phyloP scores from a whole-genome alignment of 2,113 vertebrate species.

The Heterocephalus glaber region DNA sequence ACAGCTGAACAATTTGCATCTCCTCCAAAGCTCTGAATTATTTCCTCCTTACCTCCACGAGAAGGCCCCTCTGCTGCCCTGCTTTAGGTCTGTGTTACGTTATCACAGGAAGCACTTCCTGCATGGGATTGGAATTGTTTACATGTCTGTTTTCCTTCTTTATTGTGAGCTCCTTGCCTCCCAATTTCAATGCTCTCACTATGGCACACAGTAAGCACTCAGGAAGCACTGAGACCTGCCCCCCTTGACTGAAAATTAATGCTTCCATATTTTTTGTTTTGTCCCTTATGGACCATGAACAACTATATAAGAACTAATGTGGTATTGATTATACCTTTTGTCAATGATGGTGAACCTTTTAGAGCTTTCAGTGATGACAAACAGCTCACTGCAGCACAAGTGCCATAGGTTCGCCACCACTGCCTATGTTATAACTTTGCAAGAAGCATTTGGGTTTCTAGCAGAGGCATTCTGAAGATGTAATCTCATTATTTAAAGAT shows the following conservation, averaged over 20 bases:
- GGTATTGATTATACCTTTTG: neutral
- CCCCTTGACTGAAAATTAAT: neutral
- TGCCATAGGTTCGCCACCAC: neutral
- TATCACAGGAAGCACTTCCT: neutral
- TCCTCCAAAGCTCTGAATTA: neutral
- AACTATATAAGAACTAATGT: neutral
- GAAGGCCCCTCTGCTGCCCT: neutral
- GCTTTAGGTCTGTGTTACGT: slow-evolving; percentile 47
- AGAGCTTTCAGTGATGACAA: neutral
- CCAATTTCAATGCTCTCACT: neutral
- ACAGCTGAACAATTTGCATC: neutral
- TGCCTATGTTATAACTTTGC: neutral
- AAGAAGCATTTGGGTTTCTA: slow-evolving; percentile 28
- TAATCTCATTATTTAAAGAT: slow-evolving; percentile 25
- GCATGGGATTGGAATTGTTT: neutral
- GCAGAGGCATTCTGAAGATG: slow-evolving; percentile 26
- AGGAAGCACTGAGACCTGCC: neutral
- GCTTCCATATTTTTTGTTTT: neutral
- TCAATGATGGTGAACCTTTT: neutral
- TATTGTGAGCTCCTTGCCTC: neutral
- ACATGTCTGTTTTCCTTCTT: neutral
- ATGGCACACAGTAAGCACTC: neutral
- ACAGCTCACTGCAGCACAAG: neutral
- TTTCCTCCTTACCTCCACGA: neutral
- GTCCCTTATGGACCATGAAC: neutral